phyloP scores from a whole-genome alignment of 2,797 vertebrate genomes.

The Acrossocheilus fasciatus region DNA sequence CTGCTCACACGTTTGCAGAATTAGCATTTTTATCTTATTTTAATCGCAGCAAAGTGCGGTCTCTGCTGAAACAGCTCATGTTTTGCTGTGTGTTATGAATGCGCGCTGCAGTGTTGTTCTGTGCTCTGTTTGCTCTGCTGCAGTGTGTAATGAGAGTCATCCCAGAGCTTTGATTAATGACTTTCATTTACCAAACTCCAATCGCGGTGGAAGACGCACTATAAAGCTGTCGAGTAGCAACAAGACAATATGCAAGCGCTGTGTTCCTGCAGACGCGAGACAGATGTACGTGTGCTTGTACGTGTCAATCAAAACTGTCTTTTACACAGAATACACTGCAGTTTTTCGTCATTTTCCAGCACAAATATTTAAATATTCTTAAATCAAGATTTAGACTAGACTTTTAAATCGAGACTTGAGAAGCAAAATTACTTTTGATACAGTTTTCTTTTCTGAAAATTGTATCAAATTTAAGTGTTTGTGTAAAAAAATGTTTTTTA shows the following conservation, averaged over 20 bases:
- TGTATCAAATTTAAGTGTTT: not conserved
- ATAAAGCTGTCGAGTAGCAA: conserved; percentile 4
- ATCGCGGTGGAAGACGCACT: not conserved
- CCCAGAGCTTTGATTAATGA: conserved; percentile 41
- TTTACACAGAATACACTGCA: not conserved
- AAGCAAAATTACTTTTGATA: not conserved
- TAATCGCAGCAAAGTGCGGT: not conserved
- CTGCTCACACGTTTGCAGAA: not conserved
- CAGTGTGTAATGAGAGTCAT: conserved; percentile 21
- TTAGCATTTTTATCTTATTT: conserved; percentile 29
- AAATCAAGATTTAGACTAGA: not conserved
- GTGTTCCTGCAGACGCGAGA: not conserved
- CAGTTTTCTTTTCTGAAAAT: not conserved
- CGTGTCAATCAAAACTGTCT: not conserved
- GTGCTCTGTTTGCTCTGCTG: conserved; percentile 16
- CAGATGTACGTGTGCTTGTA: not conserved
- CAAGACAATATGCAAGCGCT: not conserved
- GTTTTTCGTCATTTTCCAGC: not conserved
- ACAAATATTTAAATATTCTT: not conserved
- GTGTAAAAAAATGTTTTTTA: too few relatives aligned
- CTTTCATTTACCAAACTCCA: conserved; percentile 39
- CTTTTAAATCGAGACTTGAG: not conserved
- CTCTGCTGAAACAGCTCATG: not conserved
- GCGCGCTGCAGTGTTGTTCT: not conserved
- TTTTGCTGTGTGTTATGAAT: not conserved